Base-by-base conservation (phyloP, 1,140 invertebrate genomes). In the Drosophila punjabiensis region DNA sequence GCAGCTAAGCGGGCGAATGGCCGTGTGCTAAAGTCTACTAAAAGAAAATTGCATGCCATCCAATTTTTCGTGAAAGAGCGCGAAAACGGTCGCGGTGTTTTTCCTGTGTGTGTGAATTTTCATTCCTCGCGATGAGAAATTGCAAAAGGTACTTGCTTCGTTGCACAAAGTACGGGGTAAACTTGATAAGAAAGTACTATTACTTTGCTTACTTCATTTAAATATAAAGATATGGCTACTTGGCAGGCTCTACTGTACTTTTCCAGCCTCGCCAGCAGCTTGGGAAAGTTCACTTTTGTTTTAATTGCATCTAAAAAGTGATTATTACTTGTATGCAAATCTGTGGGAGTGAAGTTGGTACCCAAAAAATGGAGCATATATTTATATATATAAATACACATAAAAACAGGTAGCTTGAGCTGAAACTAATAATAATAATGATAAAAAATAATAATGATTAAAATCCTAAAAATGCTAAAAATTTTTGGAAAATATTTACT, bases 1-100 rank as follows among this genome's bases (percentile, higher is more conserved):
- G 69, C 45, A 52, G 68, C 56, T 74, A 74, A 74, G 71, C 69
- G 28, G 53, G 37, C 59, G 33, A 77, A 73, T 64, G 73, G 70
- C 45, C 60, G 50, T 60, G 50, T 60, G 60, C 55, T 47, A 65
- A 59, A 75, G 70, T 39, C 48, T 56, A 83, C 58, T 60, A 69
- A 70, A 76, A 70, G 71, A 77, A 81, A 81, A 86, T 77, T 81
- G 82, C 82, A 85, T 81, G 82, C 77, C 50, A 81, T 63, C 63
- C 63, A 64, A 76, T 80, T 79, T 74, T 67, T 70, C 48, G 68
- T 60, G 53, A 53, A 64, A n/a, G 11, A 48, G 6, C 4, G 14
- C 20, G 41, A 65, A 48, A 73, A 73, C 52, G 52, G 43, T 69
- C 16, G 68, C n/a, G n/a, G 47, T 37, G 55, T 58, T 74, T 75